Percentiles rank a stretch among this genome's conserved stretches.
Evolutionary conservation across 1,140 invertebrate genomes (phyloP).

Genomic region (Pachypsylla venusta): DNA sequence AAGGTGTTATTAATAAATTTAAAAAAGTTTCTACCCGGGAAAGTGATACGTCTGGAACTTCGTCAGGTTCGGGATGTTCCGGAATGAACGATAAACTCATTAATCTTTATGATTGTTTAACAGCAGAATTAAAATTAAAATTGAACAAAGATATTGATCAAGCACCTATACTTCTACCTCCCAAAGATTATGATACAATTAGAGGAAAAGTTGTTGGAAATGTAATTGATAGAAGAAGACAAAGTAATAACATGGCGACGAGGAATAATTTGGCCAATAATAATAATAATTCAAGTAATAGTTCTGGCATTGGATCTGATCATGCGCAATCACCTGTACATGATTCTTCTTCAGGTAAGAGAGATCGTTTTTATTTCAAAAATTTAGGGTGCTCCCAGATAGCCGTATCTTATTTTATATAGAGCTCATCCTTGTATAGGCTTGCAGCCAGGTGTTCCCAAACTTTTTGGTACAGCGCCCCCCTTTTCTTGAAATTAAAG

Average conservation of each 20-base stretch:
- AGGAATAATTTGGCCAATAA: slow-evolving; percentile 11
- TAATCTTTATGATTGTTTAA: slow-evolving; percentile 74
- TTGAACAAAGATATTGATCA: slow-evolving; percentile 38
- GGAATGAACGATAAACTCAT: slow-evolving; percentile 38
- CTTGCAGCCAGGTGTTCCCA: too few species aligned
- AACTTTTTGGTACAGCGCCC: too few species aligned
- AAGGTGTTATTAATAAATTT: slow-evolving; percentile 28
- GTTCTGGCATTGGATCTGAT: slow-evolving; percentile 65
- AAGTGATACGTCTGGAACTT: slow-evolving; percentile 50
- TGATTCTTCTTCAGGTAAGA: slow-evolving; percentile 26
- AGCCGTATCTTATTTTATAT: too few species aligned
- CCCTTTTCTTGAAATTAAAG: too few species aligned
- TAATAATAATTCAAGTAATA: slow-evolving; percentile 31
- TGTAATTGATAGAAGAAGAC: slow-evolving; percentile 55
- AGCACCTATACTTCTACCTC: slow-evolving; percentile 66
- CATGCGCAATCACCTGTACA: slow-evolving; percentile 53
- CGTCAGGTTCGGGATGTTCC: slow-evolving; percentile 10
- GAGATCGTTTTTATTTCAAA: too few species aligned
- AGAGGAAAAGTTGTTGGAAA: slow-evolving; percentile 65
- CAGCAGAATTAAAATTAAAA: slow-evolving; percentile 77
- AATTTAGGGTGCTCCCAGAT: too few species aligned
- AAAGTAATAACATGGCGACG: slow-evolving; percentile 55
- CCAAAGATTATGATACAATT: slow-evolving; percentile 82
- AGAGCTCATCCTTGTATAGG: too few species aligned
- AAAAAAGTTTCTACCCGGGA: slow-evolving; percentile 41